A percentile compares a stretch with the other conserved stretches of the same genome.
phyloP scores from a whole-genome alignment of 2,888 invertebrate species.

The Masnerella sp. region DNA sequence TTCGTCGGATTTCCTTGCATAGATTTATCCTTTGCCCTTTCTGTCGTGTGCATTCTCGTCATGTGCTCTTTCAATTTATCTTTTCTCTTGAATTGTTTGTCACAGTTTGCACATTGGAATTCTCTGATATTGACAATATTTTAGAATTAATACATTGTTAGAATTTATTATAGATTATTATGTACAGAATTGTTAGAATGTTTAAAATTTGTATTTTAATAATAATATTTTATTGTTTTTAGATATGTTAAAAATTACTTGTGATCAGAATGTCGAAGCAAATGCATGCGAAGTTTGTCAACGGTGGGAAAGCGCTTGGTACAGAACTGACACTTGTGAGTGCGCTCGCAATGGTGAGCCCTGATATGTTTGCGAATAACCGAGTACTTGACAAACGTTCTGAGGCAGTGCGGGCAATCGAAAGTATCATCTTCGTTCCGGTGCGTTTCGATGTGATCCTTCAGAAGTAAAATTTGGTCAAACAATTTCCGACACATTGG shows the following conservation, averaged over 20 bases:
- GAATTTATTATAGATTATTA: too few species aligned
- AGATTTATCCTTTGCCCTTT: conserved; percentile 70
- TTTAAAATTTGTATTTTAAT: too few species aligned
- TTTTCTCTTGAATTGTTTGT: conserved; percentile 87
- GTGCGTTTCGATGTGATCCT: conserved; percentile 84
- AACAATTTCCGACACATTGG: conserved; percentile 85
- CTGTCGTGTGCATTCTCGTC: conserved; percentile 82
- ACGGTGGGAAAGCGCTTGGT: conserved; percentile 84
- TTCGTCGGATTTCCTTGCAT: conserved; percentile 74
- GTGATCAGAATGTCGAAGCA: conserved; percentile 79
- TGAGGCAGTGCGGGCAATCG: conserved; percentile 83
- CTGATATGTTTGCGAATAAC: conserved; percentile 86
- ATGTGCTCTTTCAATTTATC: conserved; percentile 87
- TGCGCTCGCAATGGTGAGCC: conserved; percentile 84
- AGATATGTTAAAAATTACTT: conserved; percentile 74
- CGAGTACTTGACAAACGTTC: conserved; percentile 83
- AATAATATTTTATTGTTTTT: too few species aligned
- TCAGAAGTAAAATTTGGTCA: conserved; percentile 82
- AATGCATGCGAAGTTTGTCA: conserved; percentile 86
- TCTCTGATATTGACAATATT: conserved; percentile 78
- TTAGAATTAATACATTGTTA: background rate
- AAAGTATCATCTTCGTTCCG: conserved; percentile 81
- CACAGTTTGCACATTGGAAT: conserved; percentile 87
- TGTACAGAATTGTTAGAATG: too few species aligned
- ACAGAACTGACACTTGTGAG: conserved; percentile 84